Percentiles rank a stretch among this genome's conserved stretches.
These are phyloP conservation scores for Eudemis profundana DNA, from an alignment of 2,888 invertebrate species.

Conservation along the genomic window DNA sequence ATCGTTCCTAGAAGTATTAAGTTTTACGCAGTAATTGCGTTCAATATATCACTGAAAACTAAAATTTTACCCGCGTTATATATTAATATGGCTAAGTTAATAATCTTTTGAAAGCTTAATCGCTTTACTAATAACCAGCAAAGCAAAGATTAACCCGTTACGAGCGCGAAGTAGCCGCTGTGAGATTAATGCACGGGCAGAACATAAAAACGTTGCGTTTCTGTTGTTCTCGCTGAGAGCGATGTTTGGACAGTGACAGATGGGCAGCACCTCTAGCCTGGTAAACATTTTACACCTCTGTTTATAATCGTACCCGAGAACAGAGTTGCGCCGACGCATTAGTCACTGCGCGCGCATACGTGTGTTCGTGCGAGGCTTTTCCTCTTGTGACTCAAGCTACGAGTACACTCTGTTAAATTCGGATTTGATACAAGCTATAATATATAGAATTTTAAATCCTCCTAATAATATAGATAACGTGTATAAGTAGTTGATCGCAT, in stretches of 20 bases:
- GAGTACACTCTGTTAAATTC: neutral
- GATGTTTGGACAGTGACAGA: constrained; percentile 70
- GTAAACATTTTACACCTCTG: constrained; percentile 76
- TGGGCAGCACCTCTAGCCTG: constrained; percentile 64
- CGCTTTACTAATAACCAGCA: constrained; percentile 32
- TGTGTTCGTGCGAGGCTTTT: constrained; percentile 31
- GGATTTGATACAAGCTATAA: no score
- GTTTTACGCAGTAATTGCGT: neutral
- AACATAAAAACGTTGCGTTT: constrained; percentile 47
- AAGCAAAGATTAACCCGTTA: constrained; percentile 38
- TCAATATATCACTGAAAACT: neutral
- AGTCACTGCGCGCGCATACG: constrained; percentile 47
- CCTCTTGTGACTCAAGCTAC: constrained; percentile 31
- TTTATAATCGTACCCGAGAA: constrained; percentile 48
- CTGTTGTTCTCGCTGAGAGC: constrained; percentile 54
- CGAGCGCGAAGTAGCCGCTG: constrained; percentile 39
- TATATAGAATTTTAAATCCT: no score
- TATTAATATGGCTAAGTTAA: constrained; percentile 26
- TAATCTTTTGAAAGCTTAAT: constrained; percentile 38
- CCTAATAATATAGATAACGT: no score
- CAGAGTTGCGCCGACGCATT: constrained; percentile 47
- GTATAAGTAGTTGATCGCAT: no score
- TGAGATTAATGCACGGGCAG: constrained; percentile 31
- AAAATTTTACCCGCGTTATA: constrained; percentile 18
- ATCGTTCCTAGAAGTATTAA: no score